These are phyloP conservation scores for Drosophila anomelani DNA, from an alignment of 2,888 invertebrate species.

Conservation along the genomic window DNA sequence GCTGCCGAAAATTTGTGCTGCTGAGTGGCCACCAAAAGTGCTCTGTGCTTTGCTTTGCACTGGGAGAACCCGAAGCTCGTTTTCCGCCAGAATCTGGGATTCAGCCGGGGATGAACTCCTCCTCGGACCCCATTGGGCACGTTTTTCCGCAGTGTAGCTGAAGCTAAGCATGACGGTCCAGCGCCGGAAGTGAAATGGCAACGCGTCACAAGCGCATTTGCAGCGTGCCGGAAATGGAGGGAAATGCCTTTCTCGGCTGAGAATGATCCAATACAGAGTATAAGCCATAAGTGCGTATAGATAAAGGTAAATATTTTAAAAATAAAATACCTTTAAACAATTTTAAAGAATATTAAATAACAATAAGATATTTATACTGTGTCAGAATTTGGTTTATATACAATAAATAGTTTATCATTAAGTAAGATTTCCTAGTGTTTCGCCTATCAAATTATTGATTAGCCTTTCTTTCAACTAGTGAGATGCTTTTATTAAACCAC, in stretches of 20 bases:
- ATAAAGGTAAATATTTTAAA: not conserved
- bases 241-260: constrained; percentile 57
- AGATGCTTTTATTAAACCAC: not conserved
- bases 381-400: too few species aligned
- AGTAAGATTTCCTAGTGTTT: not conserved
- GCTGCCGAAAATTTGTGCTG: constrained; percentile 76
- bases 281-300: not conserved
- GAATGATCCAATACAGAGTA: constrained; percentile 6
- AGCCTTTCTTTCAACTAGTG: not conserved
- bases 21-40: constrained; percentile 76
- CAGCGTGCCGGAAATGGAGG: constrained; percentile 63
- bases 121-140: not conserved
- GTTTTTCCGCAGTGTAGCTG: constrained; percentile 29
- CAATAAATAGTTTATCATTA: not conserved
- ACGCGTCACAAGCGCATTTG: constrained; percentile 66
- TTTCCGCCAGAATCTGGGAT: not conserved
- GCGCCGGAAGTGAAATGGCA: constrained; percentile 76
- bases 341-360: not conserved
- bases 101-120: not conserved
- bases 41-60: constrained; percentile 29
- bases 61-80: constrained; percentile 10
- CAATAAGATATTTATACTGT: not conserved
- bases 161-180: constrained; percentile 58
- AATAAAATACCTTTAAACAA: not conserved
- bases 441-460: not conserved